Evolutionary conservation across 2,888 invertebrate species (phyloP).

Genomic region (Drosophila mercatorum): DNA sequence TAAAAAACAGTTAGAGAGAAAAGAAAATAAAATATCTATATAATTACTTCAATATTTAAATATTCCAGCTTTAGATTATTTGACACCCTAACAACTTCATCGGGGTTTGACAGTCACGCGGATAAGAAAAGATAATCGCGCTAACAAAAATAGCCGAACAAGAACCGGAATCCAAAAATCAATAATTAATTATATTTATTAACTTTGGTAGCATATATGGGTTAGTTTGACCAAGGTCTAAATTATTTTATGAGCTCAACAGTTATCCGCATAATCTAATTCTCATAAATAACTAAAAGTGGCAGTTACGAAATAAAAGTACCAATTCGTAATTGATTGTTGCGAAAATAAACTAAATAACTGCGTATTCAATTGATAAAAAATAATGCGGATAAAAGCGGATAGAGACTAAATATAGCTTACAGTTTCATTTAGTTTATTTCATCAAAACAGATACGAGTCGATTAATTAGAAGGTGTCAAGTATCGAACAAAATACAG

Average conservation of each 20-base stretch:
- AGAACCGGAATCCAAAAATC: not conserved
- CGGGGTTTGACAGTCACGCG: not conserved
- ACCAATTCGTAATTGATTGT: not conserved
- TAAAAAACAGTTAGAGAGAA: not conserved
- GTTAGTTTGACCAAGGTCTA: constrained; percentile 2
- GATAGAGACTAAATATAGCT: not conserved
- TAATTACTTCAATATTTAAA: not conserved
- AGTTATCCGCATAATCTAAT: constrained; percentile 4
- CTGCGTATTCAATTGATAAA: not conserved
- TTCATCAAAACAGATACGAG: not conserved
- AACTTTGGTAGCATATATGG: not conserved
- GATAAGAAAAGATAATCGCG: constrained; percentile 1
- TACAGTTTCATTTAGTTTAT: not conserved
- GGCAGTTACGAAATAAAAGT: not conserved
- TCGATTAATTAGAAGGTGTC: not conserved
- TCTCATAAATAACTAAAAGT: not conserved
- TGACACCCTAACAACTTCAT: not conserved
- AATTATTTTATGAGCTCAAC: not conserved
- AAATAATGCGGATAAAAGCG: not conserved
- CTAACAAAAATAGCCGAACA: not conserved
- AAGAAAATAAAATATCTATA: not conserved
- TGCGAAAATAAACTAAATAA: not conserved
- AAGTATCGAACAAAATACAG: not conserved
- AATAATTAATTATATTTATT: constrained; percentile 6
- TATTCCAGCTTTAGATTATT: not conserved